Percentiles rank a stretch among this genome's conserved stretches.
phyloP scores from a whole-genome alignment of 2,888 invertebrate species.

The Cephus pygmeus region DNA sequence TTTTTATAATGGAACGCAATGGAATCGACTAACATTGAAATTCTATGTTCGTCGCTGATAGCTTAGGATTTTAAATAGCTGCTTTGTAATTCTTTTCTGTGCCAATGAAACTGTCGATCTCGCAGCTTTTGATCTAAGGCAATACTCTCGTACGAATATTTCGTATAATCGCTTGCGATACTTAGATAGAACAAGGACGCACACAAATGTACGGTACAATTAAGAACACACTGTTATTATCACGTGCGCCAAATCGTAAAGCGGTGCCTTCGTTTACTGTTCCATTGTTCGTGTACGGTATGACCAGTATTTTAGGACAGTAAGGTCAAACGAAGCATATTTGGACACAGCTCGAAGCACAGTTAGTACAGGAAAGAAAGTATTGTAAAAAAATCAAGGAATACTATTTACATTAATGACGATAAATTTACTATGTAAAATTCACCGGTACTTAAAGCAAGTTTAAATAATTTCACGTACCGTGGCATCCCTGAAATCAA shows the following conservation, averaged over 20 bases:
- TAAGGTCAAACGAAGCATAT: background rate
- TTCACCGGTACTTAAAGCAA: background rate
- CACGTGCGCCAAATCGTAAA: background rate
- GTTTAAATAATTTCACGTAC: background rate
- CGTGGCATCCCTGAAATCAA: background rate
- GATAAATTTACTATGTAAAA: background rate
- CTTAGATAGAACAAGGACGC: background rate
- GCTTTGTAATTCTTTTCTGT: background rate
- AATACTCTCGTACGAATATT: background rate
- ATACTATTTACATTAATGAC: background rate
- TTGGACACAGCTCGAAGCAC: slow-evolving; percentile 2
- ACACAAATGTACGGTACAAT: background rate
- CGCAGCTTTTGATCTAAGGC: background rate
- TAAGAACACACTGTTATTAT: background rate
- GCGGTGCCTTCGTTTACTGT: background rate
- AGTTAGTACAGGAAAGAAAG: background rate
- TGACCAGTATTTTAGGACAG: background rate
- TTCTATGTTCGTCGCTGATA: background rate
- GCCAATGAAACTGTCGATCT: background rate
- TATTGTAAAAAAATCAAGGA: background rate
- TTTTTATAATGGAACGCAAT: background rate
- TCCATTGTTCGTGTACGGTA: background rate
- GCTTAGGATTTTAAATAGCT: background rate
- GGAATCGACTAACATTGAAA: background rate
- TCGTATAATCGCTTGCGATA: background rate